These are phyloP conservation scores for Periophthalmodon schlosseri DNA, from an alignment of 2,113 vertebrate species.

Conservation along the genomic window DNA sequence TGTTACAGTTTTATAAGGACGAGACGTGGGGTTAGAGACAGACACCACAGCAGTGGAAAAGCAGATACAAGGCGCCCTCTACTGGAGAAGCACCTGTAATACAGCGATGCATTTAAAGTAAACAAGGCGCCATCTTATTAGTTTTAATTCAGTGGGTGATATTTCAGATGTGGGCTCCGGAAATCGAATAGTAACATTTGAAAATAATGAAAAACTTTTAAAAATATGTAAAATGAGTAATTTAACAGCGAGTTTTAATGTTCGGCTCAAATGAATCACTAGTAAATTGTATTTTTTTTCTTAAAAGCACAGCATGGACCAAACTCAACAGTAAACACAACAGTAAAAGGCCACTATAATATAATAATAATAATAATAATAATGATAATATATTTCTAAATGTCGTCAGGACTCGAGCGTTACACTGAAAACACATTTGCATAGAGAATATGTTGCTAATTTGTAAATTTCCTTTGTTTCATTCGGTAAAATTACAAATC, in stretches of 20 bases:
- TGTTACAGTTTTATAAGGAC: conserved; percentile 15
- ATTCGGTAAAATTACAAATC: too few species aligned
- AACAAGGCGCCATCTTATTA: neutral
- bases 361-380: too few species aligned
- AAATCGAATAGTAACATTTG: neutral
- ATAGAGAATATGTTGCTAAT: conserved; percentile 37
- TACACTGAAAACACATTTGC: conserved; percentile 26
- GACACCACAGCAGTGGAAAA: conserved; percentile 17
- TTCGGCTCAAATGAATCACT: neutral
- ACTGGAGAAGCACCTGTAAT: conserved; percentile 48
- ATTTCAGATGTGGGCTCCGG: neutral
- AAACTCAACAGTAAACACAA: conserved; percentile 14
- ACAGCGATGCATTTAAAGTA: neutral
- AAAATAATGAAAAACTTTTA: neutral
- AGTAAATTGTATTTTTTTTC: neutral
- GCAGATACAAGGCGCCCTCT: conserved; percentile 55
- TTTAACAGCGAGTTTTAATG: neutral
- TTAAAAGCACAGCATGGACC: conserved; percentile 26
- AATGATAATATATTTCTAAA: too few species aligned
- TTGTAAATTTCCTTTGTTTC: too few species aligned
- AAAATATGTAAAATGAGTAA: too few species aligned
- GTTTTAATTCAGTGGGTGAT: neutral
- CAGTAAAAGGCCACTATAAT: conserved; percentile 33
- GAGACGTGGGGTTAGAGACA: conserved; percentile 16
- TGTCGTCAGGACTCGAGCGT: conserved; percentile 4